Evolutionary conservation across 1,140 invertebrate species (phyloP), one percentile per base, ranked within the genome.

Genomic region (Formica selysi): DNA sequence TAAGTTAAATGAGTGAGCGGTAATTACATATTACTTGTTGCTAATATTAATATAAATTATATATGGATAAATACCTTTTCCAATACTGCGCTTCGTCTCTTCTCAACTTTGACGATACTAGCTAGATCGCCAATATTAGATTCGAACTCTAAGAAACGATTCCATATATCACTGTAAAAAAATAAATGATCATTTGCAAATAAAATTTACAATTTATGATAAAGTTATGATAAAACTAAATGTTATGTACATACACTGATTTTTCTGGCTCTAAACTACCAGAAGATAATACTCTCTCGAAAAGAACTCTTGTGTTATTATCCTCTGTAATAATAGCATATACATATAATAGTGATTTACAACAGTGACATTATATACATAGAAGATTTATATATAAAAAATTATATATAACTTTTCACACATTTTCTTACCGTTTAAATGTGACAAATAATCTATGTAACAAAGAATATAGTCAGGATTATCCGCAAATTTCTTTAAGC

Each of bases 91-190:
- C 98, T 97, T 71, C 99, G 96, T 76, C 99, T 94, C 92, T 99
- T 98, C 94, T 99, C 99, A 10, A 99, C 99, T 96, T 99, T 99
- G 0, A 99, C 97, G 81, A 99, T 99, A 95, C 98, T 99, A n/a
- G 98, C 97, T 61, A 99, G 94, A 95, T 99, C 99, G 0, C 99
- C 99, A 89, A 99, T 99, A 91, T 99, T 99, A 29, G 98, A 99
- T 95, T 99, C 99, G 95, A 99, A 99, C 92, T 99, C 98, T 51
- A 99, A 95, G 95, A 99, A 99, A 85, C 98, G 96, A 95, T 99
- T 99, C 99, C 99, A 99, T 85, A 99, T 99, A 93, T 99, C 98
- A 41, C 98, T 98, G 92, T 74, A 96, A 95, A 90, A 87, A 44
- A 80, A 48, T 80, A 76, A 41, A 19, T 36, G 0, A 36, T 19